Conservation (phyloP, 1,140 invertebrate species). For the Bombus cullumanus region DNA sequence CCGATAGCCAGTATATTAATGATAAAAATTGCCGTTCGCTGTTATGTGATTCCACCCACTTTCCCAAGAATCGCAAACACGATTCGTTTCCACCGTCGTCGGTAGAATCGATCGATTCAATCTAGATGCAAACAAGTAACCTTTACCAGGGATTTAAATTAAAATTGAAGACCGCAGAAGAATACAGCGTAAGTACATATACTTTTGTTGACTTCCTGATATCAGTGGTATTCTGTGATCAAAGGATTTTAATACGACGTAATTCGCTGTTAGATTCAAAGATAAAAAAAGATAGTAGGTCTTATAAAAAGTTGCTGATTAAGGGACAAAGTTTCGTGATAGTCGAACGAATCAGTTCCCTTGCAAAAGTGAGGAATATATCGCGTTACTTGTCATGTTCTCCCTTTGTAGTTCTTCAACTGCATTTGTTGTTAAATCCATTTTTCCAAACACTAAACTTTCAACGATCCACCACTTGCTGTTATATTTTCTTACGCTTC, state of each 20-base stretch:
- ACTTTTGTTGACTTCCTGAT: too few relatives aligned
- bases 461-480: neutral
- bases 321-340: too few relatives aligned
- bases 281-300: too few relatives aligned
- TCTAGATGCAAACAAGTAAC: neutral
- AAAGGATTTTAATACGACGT: too few relatives aligned
- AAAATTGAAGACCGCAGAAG: too few relatives aligned
- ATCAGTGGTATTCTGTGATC: too few relatives aligned
- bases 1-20: neutral
- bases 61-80: too few relatives aligned
- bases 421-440: neutral
- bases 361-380: neutral
- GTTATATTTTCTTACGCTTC: conserved; percentile 28
- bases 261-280: too few relatives aligned
- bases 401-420: neutral
- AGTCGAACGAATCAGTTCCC: too few relatives aligned
- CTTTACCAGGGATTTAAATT: neutral
- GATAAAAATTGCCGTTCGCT: neutral
- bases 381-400: neutral
- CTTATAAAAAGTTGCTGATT: too few relatives aligned
- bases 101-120: neutral
- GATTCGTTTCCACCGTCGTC: neutral
- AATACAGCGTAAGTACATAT: too few relatives aligned
- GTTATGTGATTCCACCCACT: neutral
- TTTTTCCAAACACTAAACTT: neutral